phyloP scores from a whole-genome alignment of 2,113 vertebrate genomes.

The Aviceda subcristata region DNA sequence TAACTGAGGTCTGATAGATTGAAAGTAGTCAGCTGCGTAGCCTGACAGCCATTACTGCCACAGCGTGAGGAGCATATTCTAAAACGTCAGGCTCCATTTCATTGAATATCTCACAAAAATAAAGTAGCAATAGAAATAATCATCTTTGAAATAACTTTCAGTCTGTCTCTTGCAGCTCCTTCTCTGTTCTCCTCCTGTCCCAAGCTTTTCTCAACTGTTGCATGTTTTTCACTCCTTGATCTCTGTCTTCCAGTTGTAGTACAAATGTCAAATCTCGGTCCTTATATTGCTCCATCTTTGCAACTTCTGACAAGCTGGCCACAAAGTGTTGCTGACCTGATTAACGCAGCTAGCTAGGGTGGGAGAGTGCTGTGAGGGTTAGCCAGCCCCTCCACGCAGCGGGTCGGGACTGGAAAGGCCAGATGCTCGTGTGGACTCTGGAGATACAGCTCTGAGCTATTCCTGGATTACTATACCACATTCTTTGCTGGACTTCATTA shows the following conservation, averaged over 20 bases:
- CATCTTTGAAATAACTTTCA: conserved; percentile 11
- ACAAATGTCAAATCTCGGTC: not conserved
- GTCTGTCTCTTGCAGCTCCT: not conserved
- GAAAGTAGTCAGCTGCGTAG: conserved; percentile 16
- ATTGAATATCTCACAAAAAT: not conserved
- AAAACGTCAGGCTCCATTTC: not conserved
- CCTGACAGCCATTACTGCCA: not conserved
- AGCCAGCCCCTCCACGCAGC: rapidly evolving
- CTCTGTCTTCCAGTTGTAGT: not conserved
- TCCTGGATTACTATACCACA: not conserved
- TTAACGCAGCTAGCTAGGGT: not conserved
- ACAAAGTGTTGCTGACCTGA: not conserved
- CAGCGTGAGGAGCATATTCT: not conserved
- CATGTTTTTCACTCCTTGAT: not conserved
- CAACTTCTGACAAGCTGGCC: not conserved
- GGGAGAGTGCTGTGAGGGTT: not conserved
- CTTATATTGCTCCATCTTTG: not conserved
- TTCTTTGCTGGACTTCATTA: not conserved
- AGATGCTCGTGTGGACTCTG: not conserved
- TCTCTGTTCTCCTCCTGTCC: not conserved
- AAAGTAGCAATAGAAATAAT: not conserved
- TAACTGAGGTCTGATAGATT: not conserved
- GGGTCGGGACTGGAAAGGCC: not conserved
- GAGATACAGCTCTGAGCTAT: not conserved
- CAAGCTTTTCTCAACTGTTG: not conserved